These are phyloP conservation scores for Syrrhaptes paradoxus DNA, from an alignment of 2,113 vertebrate species.

Conservation along the genomic window DNA sequence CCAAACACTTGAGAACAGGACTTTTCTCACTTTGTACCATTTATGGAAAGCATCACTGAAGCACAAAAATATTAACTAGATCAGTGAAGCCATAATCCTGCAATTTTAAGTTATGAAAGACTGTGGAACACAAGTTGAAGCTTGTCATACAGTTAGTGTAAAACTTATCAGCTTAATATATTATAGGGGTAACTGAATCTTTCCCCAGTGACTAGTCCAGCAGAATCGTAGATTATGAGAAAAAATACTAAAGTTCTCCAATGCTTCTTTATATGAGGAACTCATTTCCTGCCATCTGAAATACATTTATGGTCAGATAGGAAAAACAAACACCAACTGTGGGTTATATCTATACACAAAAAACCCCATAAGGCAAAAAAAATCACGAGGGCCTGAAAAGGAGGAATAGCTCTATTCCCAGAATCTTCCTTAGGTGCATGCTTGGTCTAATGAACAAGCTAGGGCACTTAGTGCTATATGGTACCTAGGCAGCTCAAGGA, in stretches of 20 bases:
- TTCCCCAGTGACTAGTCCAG: not conserved
- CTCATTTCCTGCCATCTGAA: conserved; percentile 22
- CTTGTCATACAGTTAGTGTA: not conserved
- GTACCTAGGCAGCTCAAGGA: not conserved
- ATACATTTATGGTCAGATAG: not conserved
- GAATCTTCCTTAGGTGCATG: not conserved
- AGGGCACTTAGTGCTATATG: not conserved
- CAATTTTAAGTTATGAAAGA: not conserved
- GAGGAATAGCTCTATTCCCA: not conserved
- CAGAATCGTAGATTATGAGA: not conserved
- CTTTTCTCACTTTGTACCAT: not conserved
- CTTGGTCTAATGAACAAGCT: not conserved
- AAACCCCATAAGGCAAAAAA: not conserved
- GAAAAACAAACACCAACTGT: not conserved
- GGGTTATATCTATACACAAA: not conserved
- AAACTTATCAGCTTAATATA: not conserved
- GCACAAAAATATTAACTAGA: not conserved
- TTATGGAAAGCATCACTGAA: not conserved
- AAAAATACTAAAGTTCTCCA: not conserved
- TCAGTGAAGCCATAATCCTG: not conserved
- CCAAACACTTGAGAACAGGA: not conserved
- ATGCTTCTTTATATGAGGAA: not conserved
- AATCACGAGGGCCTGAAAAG: not conserved
- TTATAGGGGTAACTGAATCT: not conserved
- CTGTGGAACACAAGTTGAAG: not conserved